These are phyloP conservation scores for Cerastis rubricosa DNA, from an alignment of 2,888 invertebrate species.

Conservation along the genomic window DNA sequence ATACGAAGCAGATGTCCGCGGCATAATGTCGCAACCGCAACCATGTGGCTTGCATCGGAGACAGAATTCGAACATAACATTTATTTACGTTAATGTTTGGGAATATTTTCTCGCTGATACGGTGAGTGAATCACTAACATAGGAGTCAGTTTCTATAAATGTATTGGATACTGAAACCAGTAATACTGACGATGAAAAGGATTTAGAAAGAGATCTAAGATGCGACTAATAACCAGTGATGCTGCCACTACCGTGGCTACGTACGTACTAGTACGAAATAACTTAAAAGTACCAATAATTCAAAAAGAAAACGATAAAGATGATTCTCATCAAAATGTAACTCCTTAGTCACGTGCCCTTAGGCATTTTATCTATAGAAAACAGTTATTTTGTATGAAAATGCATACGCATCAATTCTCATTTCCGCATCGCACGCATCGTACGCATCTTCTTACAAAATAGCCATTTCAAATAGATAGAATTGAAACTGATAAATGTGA, in stretches of 20 bases:
- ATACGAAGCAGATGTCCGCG: constrained; percentile 71
- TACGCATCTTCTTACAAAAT: not conserved
- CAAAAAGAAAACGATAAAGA: not conserved
- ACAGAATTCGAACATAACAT: constrained; percentile 65
- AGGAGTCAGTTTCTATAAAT: not conserved
- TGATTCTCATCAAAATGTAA: not conserved
- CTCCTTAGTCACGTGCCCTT: not conserved
- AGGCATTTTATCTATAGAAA: not conserved
- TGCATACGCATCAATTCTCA: not conserved
- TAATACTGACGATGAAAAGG: not conserved
- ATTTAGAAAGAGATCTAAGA: not conserved
- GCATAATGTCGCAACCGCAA: constrained; percentile 71
- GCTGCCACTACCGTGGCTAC: not conserved
- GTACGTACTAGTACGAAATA: not conserved
- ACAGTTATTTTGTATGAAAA: not conserved
- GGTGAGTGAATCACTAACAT: constrained; percentile 4
- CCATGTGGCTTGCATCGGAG: constrained; percentile 72
- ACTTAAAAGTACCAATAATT: not conserved
- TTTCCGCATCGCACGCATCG: not conserved
- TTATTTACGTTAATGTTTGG: constrained; percentile 64
- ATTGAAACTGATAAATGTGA: not conserved
- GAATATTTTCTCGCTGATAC: constrained; percentile 52
- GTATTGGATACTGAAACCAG: not conserved
- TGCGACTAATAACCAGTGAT: too few species aligned
- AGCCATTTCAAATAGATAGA: not conserved